Conservation (phyloP, 2,113 vertebrate genomes). For the Amphilophus citrinellus region DNA sequence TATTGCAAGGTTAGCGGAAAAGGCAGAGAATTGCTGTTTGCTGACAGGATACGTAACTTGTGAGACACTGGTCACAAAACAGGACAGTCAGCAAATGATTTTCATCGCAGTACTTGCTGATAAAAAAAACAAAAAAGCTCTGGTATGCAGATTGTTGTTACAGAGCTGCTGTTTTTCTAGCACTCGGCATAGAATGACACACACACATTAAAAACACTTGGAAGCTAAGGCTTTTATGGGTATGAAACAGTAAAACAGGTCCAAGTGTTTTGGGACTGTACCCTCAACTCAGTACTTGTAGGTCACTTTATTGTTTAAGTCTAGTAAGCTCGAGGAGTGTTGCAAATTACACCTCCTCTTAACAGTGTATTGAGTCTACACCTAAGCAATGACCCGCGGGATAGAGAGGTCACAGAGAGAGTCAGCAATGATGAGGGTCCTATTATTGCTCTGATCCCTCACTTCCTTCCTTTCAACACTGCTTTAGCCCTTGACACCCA, state of each 20-base stretch:
- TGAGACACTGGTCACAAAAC: neutral
- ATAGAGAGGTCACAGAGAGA: conserved; percentile 20
- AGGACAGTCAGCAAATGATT: neutral
- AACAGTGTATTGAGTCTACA: conserved; percentile 7
- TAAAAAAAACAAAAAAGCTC: neutral
- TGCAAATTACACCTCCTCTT: conserved; percentile 10
- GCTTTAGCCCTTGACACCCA: conserved; percentile 56
- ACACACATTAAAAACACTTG: neutral
- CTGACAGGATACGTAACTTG: neutral
- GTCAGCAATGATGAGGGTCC: conserved; percentile 30
- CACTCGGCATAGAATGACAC: neutral
- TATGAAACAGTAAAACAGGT: neutral
- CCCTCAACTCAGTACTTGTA: neutral
- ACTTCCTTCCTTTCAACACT: conserved; percentile 23
- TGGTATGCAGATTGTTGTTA: neutral
- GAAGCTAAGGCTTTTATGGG: neutral
- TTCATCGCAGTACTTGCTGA: neutral
- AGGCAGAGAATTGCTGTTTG: neutral
- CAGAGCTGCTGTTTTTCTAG: neutral
- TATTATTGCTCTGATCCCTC: conserved; percentile 44
- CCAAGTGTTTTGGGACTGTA: neutral
- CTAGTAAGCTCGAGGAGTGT: neutral
- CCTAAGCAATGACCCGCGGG: neutral
- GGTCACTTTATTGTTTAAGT: neutral
- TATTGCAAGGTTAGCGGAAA: neutral